Evolutionary conservation across 2,797 vertebrate species (phyloP), one percentile per base, ranked within the genome.

Genomic region (Pangasius macronema): DNA sequence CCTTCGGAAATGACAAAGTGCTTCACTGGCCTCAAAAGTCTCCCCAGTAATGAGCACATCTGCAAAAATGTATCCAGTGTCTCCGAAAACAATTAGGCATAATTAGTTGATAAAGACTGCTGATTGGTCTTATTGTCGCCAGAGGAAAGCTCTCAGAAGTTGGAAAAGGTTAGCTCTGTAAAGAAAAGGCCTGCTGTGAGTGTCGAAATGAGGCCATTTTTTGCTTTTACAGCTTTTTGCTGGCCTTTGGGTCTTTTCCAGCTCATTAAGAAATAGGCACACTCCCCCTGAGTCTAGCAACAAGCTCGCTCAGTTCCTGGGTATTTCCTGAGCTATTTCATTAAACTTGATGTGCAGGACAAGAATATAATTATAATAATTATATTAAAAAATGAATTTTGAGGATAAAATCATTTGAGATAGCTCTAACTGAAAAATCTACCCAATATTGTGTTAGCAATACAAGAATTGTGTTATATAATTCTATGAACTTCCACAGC

Each of bases 261-360:
- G 73, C 1, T 30, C 86, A 46, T 51, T 84, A 70, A 67, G 68
- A 86, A 90, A 89, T 16, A 86, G 63, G 68, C 86, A 89, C 89
- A 89, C 81, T 42, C 85, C 88, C 84, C 88, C 20, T 20, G 82
- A 73, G 84, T 87, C 88, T 77, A 55, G 39, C 51, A 77, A 63
- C 27, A 27, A 55, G 84, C 51, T 65, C 57, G 13, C 61, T 67
- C 30, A 86, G 59, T 55, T 70, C 68, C 82, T 84, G 61, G 73
- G 81, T 49, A 76, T 86, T 55, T 85, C 68, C 59, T 79, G 27
- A 82, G 61, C 51, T 20, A 39, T 39, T 57, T 20, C 9, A 22
- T 84, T 67, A 13, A 33, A 67, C 8, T 24, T 51, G 1, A 65
- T 63, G 36, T 42, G 11, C 13, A 63, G 24, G 57, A 81, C 2